A percentile compares a stretch with the other conserved stretches of the same genome.
These are phyloP conservation scores for Paedocypris sp. DNA, from an alignment of 2,113 vertebrate genomes.

Conservation along the genomic window DNA sequence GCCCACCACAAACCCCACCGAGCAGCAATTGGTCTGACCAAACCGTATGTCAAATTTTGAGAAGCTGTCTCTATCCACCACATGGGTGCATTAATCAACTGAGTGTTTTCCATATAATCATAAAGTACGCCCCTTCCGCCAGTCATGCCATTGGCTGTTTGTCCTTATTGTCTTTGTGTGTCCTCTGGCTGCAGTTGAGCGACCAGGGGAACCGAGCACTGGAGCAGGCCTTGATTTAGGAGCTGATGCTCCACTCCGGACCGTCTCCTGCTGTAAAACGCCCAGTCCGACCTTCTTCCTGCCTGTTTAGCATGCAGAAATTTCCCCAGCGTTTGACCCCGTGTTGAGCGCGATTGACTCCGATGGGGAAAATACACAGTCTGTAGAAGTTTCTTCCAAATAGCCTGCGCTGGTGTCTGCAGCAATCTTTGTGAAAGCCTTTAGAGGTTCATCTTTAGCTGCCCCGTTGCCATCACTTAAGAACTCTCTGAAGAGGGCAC, in stretches of 20 bases:
- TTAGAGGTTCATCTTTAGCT: constrained; percentile 30
- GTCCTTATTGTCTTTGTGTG: constrained; percentile 35
- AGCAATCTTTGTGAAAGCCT: constrained; percentile 42
- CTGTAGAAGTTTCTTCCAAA: constrained; percentile 1
- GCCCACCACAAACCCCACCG: background rate
- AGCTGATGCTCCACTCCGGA: constrained; percentile 7
- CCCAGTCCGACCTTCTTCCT: constrained; percentile 47
- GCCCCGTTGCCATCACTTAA: constrained; percentile 29
- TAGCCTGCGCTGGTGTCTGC: constrained; percentile 23
- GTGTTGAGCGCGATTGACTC: constrained; percentile 26
- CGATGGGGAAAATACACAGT: background rate
- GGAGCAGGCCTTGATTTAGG: constrained; percentile 35
- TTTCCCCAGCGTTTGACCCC: constrained; percentile 49
- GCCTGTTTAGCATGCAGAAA: constrained; percentile 50
- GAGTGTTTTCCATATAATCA: constrained; percentile 41
- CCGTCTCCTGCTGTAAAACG: constrained; percentile 25
- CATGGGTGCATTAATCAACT: constrained; percentile 34
- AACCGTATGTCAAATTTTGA: constrained; percentile 27
- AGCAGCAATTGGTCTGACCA: constrained; percentile 12
- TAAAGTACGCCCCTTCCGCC: constrained; percentile 32
- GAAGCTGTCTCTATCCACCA: constrained; percentile 12
- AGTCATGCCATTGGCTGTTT: constrained; percentile 28
- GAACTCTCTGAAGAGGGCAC: constrained; percentile 31
- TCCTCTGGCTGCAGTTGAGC: constrained; percentile 17
- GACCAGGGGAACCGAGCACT: constrained; percentile 4